Evolutionary conservation across 2,888 invertebrate species (phyloP).

Genomic region (Bembecia ichneumoniformis): DNA sequence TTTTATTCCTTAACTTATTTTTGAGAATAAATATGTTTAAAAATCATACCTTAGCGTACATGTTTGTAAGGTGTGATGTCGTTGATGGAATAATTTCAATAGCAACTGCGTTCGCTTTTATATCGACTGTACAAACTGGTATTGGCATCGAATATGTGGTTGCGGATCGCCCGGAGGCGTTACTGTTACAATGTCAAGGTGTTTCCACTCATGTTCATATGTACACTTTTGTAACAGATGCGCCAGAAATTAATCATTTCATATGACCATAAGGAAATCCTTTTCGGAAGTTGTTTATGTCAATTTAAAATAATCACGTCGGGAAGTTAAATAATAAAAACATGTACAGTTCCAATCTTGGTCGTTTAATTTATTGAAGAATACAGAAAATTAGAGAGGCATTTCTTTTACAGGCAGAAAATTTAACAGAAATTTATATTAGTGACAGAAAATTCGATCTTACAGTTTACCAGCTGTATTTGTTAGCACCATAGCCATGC

Average conservation of each 20-base stretch:
- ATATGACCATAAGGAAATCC: conserved; percentile 16
- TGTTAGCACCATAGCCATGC: conserved; percentile 5
- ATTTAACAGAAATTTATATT: no score
- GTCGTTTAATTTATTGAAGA: no score
- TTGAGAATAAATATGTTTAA: not conserved
- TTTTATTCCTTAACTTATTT: not conserved
- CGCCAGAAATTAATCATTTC: conserved; percentile 1
- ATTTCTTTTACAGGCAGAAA: no score
- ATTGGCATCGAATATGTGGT: conserved; percentile 35
- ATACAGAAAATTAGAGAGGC: no score
- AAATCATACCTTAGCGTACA: conserved; percentile 1
- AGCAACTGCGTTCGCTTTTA: conserved; percentile 1
- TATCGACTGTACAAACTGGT: conserved; percentile 20
- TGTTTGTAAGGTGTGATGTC: not conserved
- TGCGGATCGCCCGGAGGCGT: not conserved
- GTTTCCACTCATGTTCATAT: conserved; percentile 22
- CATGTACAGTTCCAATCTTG: no score
- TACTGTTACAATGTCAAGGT: conserved; percentile 57
- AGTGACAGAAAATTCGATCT: no score
- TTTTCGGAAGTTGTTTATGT: conserved; percentile 7
- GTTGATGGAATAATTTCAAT: conserved; percentile 1
- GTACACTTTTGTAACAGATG: conserved; percentile 14
- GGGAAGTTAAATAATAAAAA: no score
- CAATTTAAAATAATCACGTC: no score
- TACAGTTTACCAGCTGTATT: conserved; percentile 3